These are phyloP conservation scores for Odocoileus hemionus DNA, from an alignment of 2,113 vertebrate genomes.

Conservation along the genomic window DNA sequence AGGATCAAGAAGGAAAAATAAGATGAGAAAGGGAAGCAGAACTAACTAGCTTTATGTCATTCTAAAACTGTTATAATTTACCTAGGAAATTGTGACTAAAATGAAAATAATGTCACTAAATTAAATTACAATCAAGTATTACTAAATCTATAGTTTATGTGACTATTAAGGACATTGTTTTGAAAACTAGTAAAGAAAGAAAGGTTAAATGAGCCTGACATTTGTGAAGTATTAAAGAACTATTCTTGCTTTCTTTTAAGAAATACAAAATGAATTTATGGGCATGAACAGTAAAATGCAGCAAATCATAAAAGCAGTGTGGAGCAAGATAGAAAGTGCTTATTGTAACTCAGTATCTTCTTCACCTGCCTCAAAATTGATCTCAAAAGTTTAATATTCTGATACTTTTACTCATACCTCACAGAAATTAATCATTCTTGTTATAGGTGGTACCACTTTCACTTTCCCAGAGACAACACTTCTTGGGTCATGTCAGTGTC, in stretches of 20 bases:
- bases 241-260: not conserved
- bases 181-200: not conserved
- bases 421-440: not conserved
- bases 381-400: not conserved
- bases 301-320: not conserved
- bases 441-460: not conserved
- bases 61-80: not conserved
- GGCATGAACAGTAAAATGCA: not conserved
- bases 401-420: not conserved
- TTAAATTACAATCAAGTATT: not conserved
- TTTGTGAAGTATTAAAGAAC: not conserved
- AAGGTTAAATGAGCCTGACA: not conserved
- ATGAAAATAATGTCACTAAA: not conserved
- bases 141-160: not conserved
- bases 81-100: not conserved
- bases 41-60: not conserved
- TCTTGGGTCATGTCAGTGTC: not conserved
- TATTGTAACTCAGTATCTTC: not conserved
- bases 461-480: not conserved
- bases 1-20: not conserved
- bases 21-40: not conserved
- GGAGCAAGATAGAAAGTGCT: not conserved
- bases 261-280: not conserved
- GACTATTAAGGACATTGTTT: not conserved
- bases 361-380: not conserved